Percentiles rank a stretch among this genome's conserved stretches.
These are phyloP conservation scores for Drosophila kohkoa DNA, from an alignment of 1,140 invertebrate genomes.

Conservation along the genomic window DNA sequence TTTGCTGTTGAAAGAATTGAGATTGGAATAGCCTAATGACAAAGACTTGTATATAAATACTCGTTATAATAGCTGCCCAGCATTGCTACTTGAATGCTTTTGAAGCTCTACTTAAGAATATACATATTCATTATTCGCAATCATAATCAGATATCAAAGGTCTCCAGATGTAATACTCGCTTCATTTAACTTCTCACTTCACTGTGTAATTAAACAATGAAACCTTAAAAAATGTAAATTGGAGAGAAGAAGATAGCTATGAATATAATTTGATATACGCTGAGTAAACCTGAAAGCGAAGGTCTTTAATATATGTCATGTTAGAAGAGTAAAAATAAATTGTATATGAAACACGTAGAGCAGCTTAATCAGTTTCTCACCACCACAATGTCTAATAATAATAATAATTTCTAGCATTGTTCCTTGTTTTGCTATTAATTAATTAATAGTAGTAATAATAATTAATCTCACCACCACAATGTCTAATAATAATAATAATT, in stretches of 20 bases:
- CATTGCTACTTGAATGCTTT: conserved; percentile 64
- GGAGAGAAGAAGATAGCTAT: background rate
- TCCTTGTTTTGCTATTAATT: conserved; percentile 36
- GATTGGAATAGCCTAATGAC: background rate
- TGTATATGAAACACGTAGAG: conserved; percentile 32
- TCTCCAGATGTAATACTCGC: conserved; percentile 25
- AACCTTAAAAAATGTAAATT: conserved; percentile 9
- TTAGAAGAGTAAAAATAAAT: conserved; percentile 51
- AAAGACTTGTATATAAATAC: conserved; percentile 8
- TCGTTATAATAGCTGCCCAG: conserved; percentile 8
- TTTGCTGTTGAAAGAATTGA: conserved; percentile 33
- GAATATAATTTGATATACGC: conserved; percentile 41
- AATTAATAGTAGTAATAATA: too few species aligned
- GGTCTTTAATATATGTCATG: conserved; percentile 64
- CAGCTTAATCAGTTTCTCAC: conserved; percentile 46
- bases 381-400: conserved; percentile 39
- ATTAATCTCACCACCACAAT: conserved; percentile 41
- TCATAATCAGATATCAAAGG: conserved; percentile 46
- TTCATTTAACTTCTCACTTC: conserved; percentile 26
- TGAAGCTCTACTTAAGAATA: background rate
- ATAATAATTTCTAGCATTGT: conserved; percentile 66
- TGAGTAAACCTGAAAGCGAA: conserved; percentile 42
- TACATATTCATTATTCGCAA: background rate
- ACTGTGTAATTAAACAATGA: conserved; percentile 30
- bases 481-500: conserved; percentile 55